phyloP scores from a whole-genome alignment of 2,888 invertebrate genomes.

The Cryptocheilus praepositus region DNA sequence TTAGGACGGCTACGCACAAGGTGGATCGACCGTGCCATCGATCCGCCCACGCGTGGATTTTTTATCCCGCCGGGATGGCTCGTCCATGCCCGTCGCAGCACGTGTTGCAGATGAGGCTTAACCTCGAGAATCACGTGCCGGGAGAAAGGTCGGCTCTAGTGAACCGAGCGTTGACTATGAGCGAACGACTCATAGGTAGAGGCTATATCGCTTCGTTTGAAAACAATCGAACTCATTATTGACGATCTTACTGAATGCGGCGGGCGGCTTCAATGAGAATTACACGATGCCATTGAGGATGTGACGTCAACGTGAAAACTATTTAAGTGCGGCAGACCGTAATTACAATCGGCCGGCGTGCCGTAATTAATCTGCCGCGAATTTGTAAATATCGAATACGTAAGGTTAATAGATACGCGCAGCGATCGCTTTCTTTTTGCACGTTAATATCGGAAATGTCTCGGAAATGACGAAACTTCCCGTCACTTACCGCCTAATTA shows the following conservation, averaged over 20 bases:
- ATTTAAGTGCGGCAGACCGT: too few species aligned
- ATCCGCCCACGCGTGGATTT: conserved; percentile 41
- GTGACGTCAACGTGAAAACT: too few species aligned
- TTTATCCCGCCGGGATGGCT: conserved; percentile 40
- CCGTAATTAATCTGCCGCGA: too few species aligned
- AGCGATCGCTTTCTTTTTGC: too few species aligned
- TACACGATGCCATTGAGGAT: too few species aligned
- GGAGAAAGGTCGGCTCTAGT: conserved; percentile 12
- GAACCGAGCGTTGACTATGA: background rate
- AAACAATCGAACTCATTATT: background rate
- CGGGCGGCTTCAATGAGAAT: too few species aligned
- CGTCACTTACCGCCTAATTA: too few species aligned
- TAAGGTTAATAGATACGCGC: too few species aligned
- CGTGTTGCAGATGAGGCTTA: conserved; percentile 49
- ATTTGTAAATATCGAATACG: too few species aligned
- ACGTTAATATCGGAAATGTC: too few species aligned
- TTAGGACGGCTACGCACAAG: conserved; percentile 54
- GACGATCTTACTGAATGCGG: background rate
- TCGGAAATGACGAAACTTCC: too few species aligned
- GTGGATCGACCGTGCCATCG: conserved; percentile 40
- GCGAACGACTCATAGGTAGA: background rate
- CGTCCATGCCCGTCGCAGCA: conserved; percentile 30
- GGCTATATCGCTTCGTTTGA: background rate
- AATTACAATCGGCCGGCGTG: too few species aligned
- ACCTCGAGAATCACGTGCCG: conserved; percentile 46